These are phyloP conservation scores for Drosophila vallismaia DNA, from an alignment of 2,888 invertebrate species.

Conservation along the genomic window DNA sequence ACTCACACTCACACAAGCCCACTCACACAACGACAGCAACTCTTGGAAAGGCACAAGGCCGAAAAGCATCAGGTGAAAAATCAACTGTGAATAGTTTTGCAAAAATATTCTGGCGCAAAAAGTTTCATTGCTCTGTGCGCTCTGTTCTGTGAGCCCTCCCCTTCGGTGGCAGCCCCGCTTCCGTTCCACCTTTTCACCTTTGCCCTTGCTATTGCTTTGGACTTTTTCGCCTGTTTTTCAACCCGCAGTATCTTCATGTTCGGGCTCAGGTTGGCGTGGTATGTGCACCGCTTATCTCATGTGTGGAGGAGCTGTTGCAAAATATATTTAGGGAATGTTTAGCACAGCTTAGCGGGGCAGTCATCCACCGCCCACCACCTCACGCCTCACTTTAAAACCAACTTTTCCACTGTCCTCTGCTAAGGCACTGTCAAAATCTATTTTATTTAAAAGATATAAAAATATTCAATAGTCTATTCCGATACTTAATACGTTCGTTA, in stretches of 20 bases:
- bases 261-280: slow-evolving; percentile 44
- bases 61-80: slow-evolving; percentile 80
- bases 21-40: slow-evolving; percentile 12
- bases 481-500: too few species aligned
- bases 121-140: slow-evolving; percentile 68
- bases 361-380: slow-evolving; percentile 19
- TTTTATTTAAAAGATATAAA: background rate
- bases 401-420: background rate
- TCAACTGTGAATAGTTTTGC: slow-evolving; percentile 79
- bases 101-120: slow-evolving; percentile 78
- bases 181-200: slow-evolving; percentile 14
- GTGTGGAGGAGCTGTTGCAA: slow-evolving; percentile 67
- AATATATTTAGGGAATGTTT: slow-evolving; percentile 79
- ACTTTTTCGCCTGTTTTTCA: slow-evolving; percentile 1
- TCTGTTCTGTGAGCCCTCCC: slow-evolving; percentile 29
- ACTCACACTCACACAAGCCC: slow-evolving; percentile 9
- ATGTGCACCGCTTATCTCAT: slow-evolving; percentile 68
- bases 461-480: background rate
- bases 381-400: background rate
- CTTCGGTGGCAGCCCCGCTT: slow-evolving; percentile 14
- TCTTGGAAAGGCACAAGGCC: slow-evolving; percentile 14
- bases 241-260: slow-evolving; percentile 35
- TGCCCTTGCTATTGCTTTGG: slow-evolving; percentile 7
- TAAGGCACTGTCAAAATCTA: background rate
- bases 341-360: slow-evolving; percentile 73